phyloP scores from a whole-genome alignment of 2,113 vertebrate genomes.

The Dasyurus viverrinus region DNA sequence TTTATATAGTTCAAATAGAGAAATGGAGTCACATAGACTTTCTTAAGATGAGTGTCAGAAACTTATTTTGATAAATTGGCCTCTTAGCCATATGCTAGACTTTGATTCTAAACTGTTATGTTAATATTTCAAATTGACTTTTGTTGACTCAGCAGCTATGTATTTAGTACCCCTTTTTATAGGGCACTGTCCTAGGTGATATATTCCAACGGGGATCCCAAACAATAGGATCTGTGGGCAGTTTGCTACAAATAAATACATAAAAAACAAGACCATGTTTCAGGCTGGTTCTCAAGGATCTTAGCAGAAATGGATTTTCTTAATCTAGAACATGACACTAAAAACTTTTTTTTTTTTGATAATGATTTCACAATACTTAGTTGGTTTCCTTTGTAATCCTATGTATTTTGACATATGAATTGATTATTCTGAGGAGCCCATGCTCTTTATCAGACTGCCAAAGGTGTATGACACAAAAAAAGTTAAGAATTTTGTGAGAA shows the following conservation, averaged over 20 bases:
- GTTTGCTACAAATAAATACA: not conserved
- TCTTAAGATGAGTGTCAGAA: not conserved
- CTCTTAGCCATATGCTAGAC: not conserved
- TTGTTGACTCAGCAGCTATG: not conserved
- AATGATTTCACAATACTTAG: not conserved
- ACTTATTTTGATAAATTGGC: not conserved
- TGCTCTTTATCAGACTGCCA: not conserved
- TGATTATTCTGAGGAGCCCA: not conserved
- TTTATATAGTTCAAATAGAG: not conserved
- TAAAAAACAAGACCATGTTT: not conserved
- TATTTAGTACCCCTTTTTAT: not conserved
- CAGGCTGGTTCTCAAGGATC: not conserved
- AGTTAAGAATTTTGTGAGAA: not conserved
- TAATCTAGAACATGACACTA: not conserved
- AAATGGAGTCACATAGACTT: not conserved
- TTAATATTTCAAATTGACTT: not conserved
- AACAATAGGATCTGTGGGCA: not conserved
- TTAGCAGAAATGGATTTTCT: not conserved
- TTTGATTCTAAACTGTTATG: not conserved
- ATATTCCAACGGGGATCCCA: not conserved
- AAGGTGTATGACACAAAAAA: not conserved
- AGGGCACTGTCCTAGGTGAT: not conserved
- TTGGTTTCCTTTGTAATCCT: not conserved
- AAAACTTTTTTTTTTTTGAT: not conserved
- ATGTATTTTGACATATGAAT: not conserved